Base-by-base conservation (phyloP, 2,797 vertebrate genomes). In the Notamacropus eugenii region DNA sequence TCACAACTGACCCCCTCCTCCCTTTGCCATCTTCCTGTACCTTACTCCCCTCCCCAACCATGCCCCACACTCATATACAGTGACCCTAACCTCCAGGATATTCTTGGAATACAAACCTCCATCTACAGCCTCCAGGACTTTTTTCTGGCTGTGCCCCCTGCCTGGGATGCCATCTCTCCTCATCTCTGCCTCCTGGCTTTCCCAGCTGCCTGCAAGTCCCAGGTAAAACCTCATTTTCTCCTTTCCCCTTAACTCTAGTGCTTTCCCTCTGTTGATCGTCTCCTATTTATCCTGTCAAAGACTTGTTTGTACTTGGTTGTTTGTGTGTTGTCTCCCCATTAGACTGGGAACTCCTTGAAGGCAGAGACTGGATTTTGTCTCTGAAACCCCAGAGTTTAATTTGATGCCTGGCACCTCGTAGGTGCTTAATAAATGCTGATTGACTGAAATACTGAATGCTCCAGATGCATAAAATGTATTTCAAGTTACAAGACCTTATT, bases 341-440 rank as follows among this genome's bases (percentile, higher is more conserved):
- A 14, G 56, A 12, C n/a, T 14, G 2, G 4, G 46, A 27, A 4
- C 74, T 92, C 4, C 2, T 5, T 0, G 29, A 93, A 4, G 52
- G 90, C 93, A 59, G 90, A 34, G 50, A 24, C 55, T 0, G 0
- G 40, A 34, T n/a, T 5, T 59, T 29, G 58, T 27, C 24, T 93
- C 28, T 6, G 14, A 11, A 46, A 13, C 9, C 90, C 55, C n/a
- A 3, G 24, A 22, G 59, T 54, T 94, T 29, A n/a, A 55, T 94
- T 22, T 54, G 54, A 14, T 8, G 28, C 90, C 4, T 50, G 55
- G 27, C 67, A 50, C 1, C 1, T 46, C 9, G 29, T 24, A 40
- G 4, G 55, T 0, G 1, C 54, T 52, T 27, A 0, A 1, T 59
- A 34, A 3, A 0, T 5, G 8, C 46, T 2, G 1, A 3, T 5